A percentile compares a stretch with the other conserved stretches of the same genome.
Conservation (phyloP, 2,113 vertebrate species). For the Ictalurus punctatus region DNA sequence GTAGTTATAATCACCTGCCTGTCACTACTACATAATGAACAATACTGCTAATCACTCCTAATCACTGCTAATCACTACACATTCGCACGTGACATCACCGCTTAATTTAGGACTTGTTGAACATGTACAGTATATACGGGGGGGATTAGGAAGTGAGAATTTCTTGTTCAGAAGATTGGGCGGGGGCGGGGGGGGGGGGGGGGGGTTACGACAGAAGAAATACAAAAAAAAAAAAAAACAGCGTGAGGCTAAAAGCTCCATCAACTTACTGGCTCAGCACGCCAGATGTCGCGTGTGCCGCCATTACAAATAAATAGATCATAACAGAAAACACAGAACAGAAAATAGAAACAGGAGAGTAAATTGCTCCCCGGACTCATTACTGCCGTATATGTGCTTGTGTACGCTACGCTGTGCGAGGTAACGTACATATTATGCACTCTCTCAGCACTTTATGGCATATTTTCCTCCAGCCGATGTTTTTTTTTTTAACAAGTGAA, state of each 20-base stretch:
- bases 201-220: not conserved
- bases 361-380: not conserved
- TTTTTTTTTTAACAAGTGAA: slow-evolving; percentile 34
- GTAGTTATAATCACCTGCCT: slow-evolving; percentile 20
- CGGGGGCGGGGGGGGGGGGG: not conserved
- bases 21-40: not conserved
- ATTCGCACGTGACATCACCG: not conserved
- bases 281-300: not conserved
- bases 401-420: not conserved
- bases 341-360: not conserved
- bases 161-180: not conserved
- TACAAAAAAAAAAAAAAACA: not conserved
- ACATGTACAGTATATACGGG: too few species aligned
- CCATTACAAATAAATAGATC: slow-evolving; percentile 21
- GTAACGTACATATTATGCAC: not conserved
- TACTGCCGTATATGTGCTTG: slow-evolving; percentile 3
- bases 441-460: not conserved
- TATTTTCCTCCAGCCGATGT: not conserved
- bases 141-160: not conserved
- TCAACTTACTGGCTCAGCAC: slow-evolving; percentile 4
- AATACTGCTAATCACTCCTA: not conserved
- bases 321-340: not conserved
- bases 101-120: not conserved
- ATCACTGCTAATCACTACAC: not conserved
- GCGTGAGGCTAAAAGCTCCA: not conserved